Percentiles rank a stretch among this genome's conserved stretches.
Conservation (phyloP, 2,888 invertebrate genomes). For the Tenthredo amoena region DNA sequence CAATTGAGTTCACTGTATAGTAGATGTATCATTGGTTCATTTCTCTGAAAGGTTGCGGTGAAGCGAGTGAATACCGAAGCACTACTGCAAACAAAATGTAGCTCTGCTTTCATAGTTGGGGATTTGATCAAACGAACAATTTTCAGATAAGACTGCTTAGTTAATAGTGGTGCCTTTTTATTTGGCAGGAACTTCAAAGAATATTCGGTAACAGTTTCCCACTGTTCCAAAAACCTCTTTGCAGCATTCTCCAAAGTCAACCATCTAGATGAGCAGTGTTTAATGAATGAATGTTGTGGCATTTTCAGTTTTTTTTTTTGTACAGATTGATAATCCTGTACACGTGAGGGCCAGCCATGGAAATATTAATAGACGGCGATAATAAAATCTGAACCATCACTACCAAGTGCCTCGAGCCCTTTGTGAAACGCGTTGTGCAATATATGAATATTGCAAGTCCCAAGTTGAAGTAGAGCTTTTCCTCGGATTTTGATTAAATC, state of each 20-base stretch:
- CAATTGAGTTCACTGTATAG: too few species aligned
- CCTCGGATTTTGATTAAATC: conserved; percentile 14
- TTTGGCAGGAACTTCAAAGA: conserved; percentile 54
- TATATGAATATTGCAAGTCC: conserved; percentile 46
- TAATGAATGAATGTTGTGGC: conserved; percentile 54
- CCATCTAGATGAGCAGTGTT: conserved; percentile 55
- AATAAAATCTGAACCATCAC: conserved; percentile 33
- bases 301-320: conserved; percentile 53
- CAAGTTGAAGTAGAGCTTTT: too few species aligned
- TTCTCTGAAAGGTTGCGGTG: too few species aligned
- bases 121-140: conserved; percentile 30
- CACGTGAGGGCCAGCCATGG: conserved; percentile 53
- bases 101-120: too few species aligned
- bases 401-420: conserved; percentile 37
- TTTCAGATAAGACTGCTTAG: neutral
- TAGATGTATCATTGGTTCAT: too few species aligned
- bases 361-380: conserved; percentile 52
- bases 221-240: conserved; percentile 53
- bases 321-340: conserved; percentile 53
- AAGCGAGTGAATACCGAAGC: too few species aligned
- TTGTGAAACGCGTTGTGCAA: conserved; percentile 36
- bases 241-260: conserved; percentile 52
- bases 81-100: too few species aligned
- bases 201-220: conserved; percentile 49
- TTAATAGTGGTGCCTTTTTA: conserved; percentile 31